Percentiles rank a stretch among this genome's conserved stretches.
Evolutionary conservation across 2,113 vertebrate genomes (phyloP).

Genomic region (Gopherus evgoodei): DNA sequence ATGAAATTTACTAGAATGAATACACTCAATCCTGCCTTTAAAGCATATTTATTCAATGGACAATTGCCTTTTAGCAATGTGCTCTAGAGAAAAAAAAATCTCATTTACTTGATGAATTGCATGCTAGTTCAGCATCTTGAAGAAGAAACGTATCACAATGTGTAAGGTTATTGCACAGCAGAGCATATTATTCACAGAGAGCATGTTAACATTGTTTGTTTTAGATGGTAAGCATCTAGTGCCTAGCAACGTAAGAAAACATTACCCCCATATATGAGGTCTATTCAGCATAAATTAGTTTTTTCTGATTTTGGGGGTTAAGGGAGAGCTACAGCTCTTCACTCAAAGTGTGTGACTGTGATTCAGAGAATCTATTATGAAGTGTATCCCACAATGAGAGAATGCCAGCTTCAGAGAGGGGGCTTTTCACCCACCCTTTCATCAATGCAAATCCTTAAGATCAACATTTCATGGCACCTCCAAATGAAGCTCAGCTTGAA

Average conservation of each 20-base stretch:
- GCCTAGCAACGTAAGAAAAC: not conserved
- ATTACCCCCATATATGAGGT: not conserved
- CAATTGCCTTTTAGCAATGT: constrained; percentile 52
- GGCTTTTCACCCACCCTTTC: fast-evolving
- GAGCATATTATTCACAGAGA: not conserved
- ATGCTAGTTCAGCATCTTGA: constrained; percentile 28
- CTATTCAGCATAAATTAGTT: not conserved
- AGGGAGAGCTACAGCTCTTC: not conserved
- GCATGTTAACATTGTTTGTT: not conserved
- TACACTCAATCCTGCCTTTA: constrained; percentile 29
- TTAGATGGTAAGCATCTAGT: not conserved
- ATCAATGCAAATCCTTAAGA: not conserved
- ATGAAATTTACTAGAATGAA: constrained; percentile 60
- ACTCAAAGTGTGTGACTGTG: not conserved
- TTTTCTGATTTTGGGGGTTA: not conserved
- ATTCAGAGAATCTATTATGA: not conserved
- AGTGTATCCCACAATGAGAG: not conserved
- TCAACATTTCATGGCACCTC: not conserved
- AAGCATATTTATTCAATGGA: constrained; percentile 51
- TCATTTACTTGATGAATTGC: constrained; percentile 53
- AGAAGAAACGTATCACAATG: constrained; percentile 39
- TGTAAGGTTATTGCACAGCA: constrained; percentile 4
- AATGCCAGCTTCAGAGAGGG: not conserved
- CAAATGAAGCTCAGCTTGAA: not conserved
- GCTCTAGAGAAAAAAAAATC: not conserved